Conservation (phyloP, 1,140 invertebrate species). For the Ganaspis sp. region DNA sequence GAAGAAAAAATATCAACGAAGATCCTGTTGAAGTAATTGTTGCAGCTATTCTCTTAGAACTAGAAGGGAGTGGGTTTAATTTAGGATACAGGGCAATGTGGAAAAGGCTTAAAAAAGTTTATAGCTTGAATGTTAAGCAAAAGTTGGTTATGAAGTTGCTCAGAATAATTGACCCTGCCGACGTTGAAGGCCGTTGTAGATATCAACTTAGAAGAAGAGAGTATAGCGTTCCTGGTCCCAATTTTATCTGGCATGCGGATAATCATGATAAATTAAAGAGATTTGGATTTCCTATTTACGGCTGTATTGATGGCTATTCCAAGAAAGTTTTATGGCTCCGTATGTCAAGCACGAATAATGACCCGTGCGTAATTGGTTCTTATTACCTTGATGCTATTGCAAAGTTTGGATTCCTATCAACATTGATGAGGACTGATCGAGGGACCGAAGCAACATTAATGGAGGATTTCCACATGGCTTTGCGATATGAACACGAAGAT, state of each 20-base stretch:
- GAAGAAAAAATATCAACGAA: no score
- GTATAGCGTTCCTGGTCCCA: constrained; percentile 54
- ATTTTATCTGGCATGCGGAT: constrained; percentile 62
- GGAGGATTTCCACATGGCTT: constrained; percentile 25
- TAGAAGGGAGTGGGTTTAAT: no score
- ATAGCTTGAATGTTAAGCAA: constrained; percentile 20
- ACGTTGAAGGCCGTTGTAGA: constrained; percentile 21
- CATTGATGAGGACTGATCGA: constrained; percentile 29
- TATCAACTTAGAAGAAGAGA: constrained; percentile 40
- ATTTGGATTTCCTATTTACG: constrained; percentile 58
- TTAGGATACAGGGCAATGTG: no score
- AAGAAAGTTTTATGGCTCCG: constrained; percentile 55
- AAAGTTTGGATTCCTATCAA: constrained; percentile 15
- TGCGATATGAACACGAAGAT: constrained; percentile 31
- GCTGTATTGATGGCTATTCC: constrained; percentile 61
- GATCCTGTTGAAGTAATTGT: no score
- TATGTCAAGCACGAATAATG: neutral
- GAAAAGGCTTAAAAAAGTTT: no score
- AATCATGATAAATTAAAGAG: constrained; percentile 61
- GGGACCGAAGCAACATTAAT: constrained; percentile 34
- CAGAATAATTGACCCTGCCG: constrained; percentile 26
- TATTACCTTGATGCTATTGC: no score
- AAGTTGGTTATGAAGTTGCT: constrained; percentile 16
- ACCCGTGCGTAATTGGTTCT: no score
- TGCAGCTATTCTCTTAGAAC: no score